These are phyloP conservation scores for Crocodylus rhombifer DNA, from an alignment of 2,797 vertebrate genomes.

Conservation along the genomic window DNA sequence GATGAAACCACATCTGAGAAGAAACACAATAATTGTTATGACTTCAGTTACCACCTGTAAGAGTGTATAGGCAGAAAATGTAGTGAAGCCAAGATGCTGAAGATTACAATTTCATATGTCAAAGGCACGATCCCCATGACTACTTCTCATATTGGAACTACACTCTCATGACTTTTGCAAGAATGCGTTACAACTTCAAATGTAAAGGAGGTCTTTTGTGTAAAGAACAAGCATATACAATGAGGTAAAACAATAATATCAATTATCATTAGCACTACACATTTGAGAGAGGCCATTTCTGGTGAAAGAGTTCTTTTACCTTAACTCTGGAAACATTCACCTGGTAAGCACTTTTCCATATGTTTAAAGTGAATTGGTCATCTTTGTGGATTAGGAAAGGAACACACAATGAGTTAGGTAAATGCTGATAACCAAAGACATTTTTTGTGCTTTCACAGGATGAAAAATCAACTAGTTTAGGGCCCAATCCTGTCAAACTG, in stretches of 20 bases:
- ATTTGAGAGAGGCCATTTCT: background rate
- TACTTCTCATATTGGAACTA: background rate
- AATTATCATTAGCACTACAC: background rate
- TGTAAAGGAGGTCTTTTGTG: background rate
- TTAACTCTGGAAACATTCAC: background rate
- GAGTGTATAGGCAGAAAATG: background rate
- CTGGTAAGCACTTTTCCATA: background rate
- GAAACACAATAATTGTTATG: background rate
- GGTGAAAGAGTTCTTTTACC: background rate
- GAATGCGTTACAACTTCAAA: background rate
- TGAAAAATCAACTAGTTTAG: background rate
- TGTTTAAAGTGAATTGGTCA: slow-evolving; percentile 3
- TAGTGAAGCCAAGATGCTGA: background rate
- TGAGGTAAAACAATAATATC: slow-evolving; percentile 4
- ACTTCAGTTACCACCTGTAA: background rate
- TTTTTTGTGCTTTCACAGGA: background rate
- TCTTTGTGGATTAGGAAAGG: background rate
- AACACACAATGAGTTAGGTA: background rate
- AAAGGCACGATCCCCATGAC: background rate
- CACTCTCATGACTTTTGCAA: background rate
- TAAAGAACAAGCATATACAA: slow-evolving; percentile 20
- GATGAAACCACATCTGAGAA: background rate
- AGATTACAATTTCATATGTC: background rate
- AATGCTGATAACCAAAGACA: background rate
- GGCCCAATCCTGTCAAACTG: background rate